Conservation (phyloP, 2,113 vertebrate genomes). For the Oncorhynchus clarkii region DNA sequence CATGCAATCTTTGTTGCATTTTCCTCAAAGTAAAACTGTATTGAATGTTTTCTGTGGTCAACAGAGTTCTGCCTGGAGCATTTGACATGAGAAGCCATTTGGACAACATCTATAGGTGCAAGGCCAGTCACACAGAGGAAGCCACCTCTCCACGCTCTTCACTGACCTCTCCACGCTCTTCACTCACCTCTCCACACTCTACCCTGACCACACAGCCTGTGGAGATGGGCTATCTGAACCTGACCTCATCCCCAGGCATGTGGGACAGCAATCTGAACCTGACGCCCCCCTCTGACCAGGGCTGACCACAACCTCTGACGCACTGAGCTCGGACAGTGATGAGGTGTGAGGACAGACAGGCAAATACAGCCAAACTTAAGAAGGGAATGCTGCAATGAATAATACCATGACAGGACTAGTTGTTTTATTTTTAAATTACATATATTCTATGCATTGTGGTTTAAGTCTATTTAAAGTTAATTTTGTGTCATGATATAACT, state of each 20-base stretch:
- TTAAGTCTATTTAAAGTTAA: background rate
- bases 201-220: background rate
- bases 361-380: background rate
- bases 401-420: background rate
- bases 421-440: background rate
- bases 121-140: slow-evolving; percentile 12
- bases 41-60: slow-evolving; percentile 4
- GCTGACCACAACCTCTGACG: background rate
- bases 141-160: background rate
- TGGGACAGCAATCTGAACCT: slow-evolving; percentile 31
- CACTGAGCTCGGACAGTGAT: slow-evolving; percentile 13
- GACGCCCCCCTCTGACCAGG: slow-evolving; percentile 16
- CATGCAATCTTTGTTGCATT: background rate
- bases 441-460: background rate
- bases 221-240: slow-evolving; percentile 51
- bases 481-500: no score
- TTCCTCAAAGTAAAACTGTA: background rate
- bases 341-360: background rate
- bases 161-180: background rate
- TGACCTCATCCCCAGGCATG: no score
- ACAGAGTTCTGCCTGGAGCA: slow-evolving; percentile 16
- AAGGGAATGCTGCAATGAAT: background rate
- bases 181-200: background rate
- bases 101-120: background rate
- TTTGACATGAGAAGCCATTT: slow-evolving; percentile 9